A percentile compares a stretch with the other conserved stretches of the same genome.
phyloP scores from a whole-genome alignment of 37 sponge, comb jelly and placozoan species.

The Ephydatia muelleri region DNA sequence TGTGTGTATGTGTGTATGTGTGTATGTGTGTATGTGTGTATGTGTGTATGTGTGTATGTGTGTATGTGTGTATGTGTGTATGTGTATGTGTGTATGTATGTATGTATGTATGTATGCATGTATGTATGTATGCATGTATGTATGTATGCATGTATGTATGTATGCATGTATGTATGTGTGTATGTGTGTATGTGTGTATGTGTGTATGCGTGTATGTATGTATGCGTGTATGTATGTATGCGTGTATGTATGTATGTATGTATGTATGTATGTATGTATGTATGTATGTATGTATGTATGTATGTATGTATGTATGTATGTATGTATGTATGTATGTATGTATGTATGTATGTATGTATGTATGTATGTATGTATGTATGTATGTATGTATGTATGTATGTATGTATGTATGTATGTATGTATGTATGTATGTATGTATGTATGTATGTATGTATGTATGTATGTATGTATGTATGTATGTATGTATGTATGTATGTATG shows the following conservation, averaged over 20 bases:
- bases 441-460: not conserved
- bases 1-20: not conserved
- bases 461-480: slow-evolving; percentile 7
- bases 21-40: not conserved
- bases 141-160: too few relatives aligned
- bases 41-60: too few relatives aligned
- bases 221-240: too few relatives aligned
- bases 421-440: not conserved
- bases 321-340: slow-evolving; percentile 34
- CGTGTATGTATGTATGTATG: too few relatives aligned
- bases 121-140: too few relatives aligned
- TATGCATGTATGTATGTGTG: too few relatives aligned
- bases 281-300: slow-evolving; percentile 16
- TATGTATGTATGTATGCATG: not conserved
- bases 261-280: slow-evolving; percentile 4
- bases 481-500: not conserved
- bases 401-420: too few relatives aligned
- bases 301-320: slow-evolving; percentile 30
- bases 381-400: not conserved
- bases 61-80: too few relatives aligned
- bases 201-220: too few relatives aligned
- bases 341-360: slow-evolving; percentile 40
- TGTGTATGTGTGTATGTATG: too few relatives aligned
- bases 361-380: slow-evolving; percentile 33
- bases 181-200: too few relatives aligned